A percentile compares a stretch with the other conserved stretches of the same genome.
These are phyloP conservation scores for Drosophila nigricruria DNA, from an alignment of 2,888 invertebrate genomes.

Conservation along the genomic window DNA sequence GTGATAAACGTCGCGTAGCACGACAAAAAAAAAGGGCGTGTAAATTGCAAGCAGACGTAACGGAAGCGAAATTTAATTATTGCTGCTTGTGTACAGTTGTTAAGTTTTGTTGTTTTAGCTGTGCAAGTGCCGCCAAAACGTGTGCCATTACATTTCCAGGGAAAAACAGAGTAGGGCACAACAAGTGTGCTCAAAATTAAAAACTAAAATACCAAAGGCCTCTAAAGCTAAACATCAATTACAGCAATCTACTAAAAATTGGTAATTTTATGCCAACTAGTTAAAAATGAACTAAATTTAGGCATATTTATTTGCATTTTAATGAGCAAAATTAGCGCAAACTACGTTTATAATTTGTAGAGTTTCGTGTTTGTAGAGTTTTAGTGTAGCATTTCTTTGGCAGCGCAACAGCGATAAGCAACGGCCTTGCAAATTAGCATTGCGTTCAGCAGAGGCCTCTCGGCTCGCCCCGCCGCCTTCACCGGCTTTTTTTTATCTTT, in stretches of 20 bases:
- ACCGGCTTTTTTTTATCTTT: slow-evolving; percentile 43
- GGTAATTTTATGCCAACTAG: not conserved
- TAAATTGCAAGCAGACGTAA: slow-evolving; percentile 64
- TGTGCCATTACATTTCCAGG: slow-evolving; percentile 32
- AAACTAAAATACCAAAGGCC: not conserved
- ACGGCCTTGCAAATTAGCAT: slow-evolving; percentile 75
- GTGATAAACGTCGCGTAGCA: slow-evolving; percentile 51
- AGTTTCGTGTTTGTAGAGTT: slow-evolving; percentile 35
- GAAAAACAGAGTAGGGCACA: not conserved
- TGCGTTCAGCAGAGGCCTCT: slow-evolving; percentile 28
- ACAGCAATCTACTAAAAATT: slow-evolving; percentile 1
- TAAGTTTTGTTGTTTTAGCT: slow-evolving; percentile 18
- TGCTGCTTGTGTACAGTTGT: slow-evolving; percentile 58
- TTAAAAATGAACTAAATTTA: slow-evolving; percentile 4
- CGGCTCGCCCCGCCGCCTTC: not conserved
- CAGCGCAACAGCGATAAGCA: slow-evolving; percentile 55
- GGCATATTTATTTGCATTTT: not conserved
- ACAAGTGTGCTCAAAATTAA: not conserved
- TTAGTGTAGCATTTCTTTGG: slow-evolving; percentile 45
- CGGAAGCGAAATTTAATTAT: slow-evolving; percentile 70
- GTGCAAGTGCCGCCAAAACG: slow-evolving; percentile 29
- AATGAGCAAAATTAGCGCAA: slow-evolving; percentile 15
- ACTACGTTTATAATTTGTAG: slow-evolving; percentile 7
- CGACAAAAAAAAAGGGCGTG: slow-evolving; percentile 32
- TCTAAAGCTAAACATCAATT: not conserved